Base-by-base conservation (phyloP, 2,113 vertebrate species). In the Bubalus kerabau region DNA sequence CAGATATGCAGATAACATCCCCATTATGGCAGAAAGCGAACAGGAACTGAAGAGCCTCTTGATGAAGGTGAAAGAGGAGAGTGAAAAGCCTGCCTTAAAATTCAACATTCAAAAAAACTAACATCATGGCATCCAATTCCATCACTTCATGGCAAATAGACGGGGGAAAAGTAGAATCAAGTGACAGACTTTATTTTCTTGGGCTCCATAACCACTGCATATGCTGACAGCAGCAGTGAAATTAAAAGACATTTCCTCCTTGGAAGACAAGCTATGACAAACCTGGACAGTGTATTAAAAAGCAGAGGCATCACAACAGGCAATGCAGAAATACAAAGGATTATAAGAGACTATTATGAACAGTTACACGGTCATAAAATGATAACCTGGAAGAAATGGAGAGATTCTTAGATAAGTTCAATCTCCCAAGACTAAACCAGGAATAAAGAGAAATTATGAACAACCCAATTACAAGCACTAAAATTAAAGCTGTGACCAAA, bases 1-100 rank as follows among this genome's bases (percentile, higher is more conserved):
- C n/a, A 71, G 19, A 36, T 21, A 71, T 36, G n/a, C 4, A 71
- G 64, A 71, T 71, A 71, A 71, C n/a, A 71, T 36, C n/a, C 23
- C n/a, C 19, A n/a, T 71, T 71, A 36, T 0, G 2, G n/a, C 64
- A 71, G 17, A 71, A 71, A 11, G n/a, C 0, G 0, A 71, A 71
- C n/a, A 71, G 64, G 10, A 71, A 71, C 64, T 36, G 17, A 71
- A 71, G 17, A 71, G 64, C 64, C 64, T 71, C 64, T 71, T 71
- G 64, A 36, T 67, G n/a, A 71, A 71, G 64, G n/a, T 36, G 64
- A 71, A 36, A 67, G 32, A 67, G 64, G 64, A 67, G n/a, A 67
- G 64, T 36, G 17, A 67, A 21, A 67, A 36, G 17, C 1, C n/a
- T 36, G 32, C n/a, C 9, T 67, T 67, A 67, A 71, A 71, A n/a